Percentiles rank a stretch among this genome's conserved stretches.
phyloP scores from a whole-genome alignment of 2,888 invertebrate genomes.

The Ichneumoninae sp. region DNA sequence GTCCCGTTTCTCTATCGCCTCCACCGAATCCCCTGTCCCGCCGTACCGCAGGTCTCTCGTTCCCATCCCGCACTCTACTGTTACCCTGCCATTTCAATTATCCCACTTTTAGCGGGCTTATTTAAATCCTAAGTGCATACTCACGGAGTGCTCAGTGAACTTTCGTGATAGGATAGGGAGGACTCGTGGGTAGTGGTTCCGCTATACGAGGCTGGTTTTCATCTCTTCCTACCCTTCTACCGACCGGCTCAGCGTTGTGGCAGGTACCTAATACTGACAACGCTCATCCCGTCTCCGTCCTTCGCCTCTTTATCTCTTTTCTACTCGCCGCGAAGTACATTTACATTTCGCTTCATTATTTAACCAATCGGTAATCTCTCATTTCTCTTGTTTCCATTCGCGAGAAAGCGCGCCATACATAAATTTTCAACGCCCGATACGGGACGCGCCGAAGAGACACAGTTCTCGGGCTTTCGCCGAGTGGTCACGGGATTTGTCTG shows the following conservation, averaged over 20 bases:
- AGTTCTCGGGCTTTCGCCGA: background rate
- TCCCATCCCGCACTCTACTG: constrained; percentile 19
- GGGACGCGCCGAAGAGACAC: background rate
- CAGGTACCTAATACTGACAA: constrained; percentile 26
- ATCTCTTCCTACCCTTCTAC: constrained; percentile 31
- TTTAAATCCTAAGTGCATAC: constrained; percentile 81
- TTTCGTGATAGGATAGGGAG: constrained; percentile 52
- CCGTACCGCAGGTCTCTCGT: constrained; percentile 11
- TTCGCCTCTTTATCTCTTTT: constrained; percentile 68
- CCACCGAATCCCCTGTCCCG: constrained; percentile 4
- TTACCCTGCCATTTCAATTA: constrained; percentile 77
- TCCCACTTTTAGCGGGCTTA: constrained; percentile 80
- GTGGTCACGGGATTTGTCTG: background rate
- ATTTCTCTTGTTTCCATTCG: constrained; percentile 71
- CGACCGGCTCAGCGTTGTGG: constrained; percentile 3
- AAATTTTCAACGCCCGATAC: constrained; percentile 59
- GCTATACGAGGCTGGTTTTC: constrained; percentile 41
- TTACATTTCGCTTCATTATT: constrained; percentile 79
- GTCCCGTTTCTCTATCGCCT: background rate
- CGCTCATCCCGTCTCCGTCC: constrained; percentile 27
- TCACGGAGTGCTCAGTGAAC: constrained; percentile 66
- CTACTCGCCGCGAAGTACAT: constrained; percentile 71
- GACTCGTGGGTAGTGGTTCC: constrained; percentile 40
- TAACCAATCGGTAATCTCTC: constrained; percentile 75
- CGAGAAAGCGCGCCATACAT: constrained; percentile 57